Evolutionary conservation across 37 sponge, comb jelly and placozoan species (phyloP), one percentile per base, ranked within the genome.

Genomic region (Corticium candelabrum): DNA sequence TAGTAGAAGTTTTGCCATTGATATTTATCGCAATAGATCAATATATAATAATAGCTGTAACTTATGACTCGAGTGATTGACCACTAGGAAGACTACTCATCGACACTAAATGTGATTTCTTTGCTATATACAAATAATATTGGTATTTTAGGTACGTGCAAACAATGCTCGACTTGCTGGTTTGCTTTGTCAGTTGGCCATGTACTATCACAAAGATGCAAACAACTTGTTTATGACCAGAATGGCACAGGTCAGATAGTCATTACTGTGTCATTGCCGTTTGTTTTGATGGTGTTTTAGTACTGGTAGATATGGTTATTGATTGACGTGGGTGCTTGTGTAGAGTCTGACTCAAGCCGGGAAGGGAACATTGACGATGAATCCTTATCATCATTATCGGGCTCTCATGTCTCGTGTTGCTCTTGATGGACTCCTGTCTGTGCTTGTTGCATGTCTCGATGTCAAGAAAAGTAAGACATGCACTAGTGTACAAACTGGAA

Each of bases 191-290:
- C 93, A 94, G 67, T 86, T 97, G 74, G 99, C 99, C 1, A 90
- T 90, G 83, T 97, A 91, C 77, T 97, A 97, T 40, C 87, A 94
- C 82, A 97, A 97, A 75, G 99, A 97, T 35, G 87, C 90, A 11
- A 85, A 77, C 36, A 85, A 87, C 76, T 78, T 97, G 71, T 97
- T 89, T 68, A 89, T 93, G 91, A 94, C 93, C 69, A 69, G 99
- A 43, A 74, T 97, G 77, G 99, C 99, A 34, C 99, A 97, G 89
- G 96, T 92, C 37, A 41, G n/a, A n/a, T n/a, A n/a, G n/a, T n/a
- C n/a, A n/a, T n/a, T n/a, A n/a, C n/a, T n/a, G n/a, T n/a, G n/a
- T n/a, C n/a, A n/a, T n/a, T n/a, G n/a, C n/a, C n/a, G n/a, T n/a
- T n/a, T n/a, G n/a, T n/a, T n/a, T n/a, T n/a, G n/a, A n/a, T n/a